phyloP scores from a whole-genome alignment of 1,140 invertebrate species.

The Lepeophtheirus salmonis region DNA sequence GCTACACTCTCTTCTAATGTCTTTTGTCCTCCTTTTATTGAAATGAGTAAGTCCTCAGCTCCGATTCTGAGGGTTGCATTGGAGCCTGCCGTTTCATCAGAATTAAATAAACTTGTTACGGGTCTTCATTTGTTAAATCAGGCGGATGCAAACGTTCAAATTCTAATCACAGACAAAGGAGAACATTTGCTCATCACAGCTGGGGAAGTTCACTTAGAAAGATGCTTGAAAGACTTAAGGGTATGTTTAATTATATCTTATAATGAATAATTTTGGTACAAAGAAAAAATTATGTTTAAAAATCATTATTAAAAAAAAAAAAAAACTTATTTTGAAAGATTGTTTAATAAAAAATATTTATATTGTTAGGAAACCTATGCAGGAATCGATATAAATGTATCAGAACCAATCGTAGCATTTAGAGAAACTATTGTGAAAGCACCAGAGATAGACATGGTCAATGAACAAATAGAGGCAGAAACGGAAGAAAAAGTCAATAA shows the following conservation, averaged over 20 bases:
- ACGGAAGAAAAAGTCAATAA: constrained; percentile 22
- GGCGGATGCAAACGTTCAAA: constrained; percentile 33
- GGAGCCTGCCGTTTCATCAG: constrained; percentile 62
- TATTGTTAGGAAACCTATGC: constrained; percentile 37
- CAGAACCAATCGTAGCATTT: constrained; percentile 87
- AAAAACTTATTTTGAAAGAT: too few relatives aligned
- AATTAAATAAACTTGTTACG: constrained; percentile 57
- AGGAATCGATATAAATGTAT: constrained; percentile 69
- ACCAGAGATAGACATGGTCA: constrained; percentile 68
- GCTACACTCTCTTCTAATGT: constrained; percentile 68
- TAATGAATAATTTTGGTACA: background rate
- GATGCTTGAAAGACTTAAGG: constrained; percentile 69
- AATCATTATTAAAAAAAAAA: background rate
- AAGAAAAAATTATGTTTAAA: too few relatives aligned
- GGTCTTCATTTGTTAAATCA: constrained; percentile 66
- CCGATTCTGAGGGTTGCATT: constrained; percentile 86
- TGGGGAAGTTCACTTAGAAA: constrained; percentile 90
- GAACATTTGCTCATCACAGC: constrained; percentile 90
- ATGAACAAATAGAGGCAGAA: constrained; percentile 52
- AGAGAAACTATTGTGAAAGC: constrained; percentile 72
- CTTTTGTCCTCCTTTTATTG: constrained; percentile 70
- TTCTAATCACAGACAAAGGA: constrained; percentile 68
- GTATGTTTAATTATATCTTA: background rate
- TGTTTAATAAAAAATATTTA: too few relatives aligned
- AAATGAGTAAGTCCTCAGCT: constrained; percentile 52